Evolutionary conservation across 2,113 vertebrate genomes (phyloP), one percentile per base, ranked within the genome.

Genomic region (Cyanistes caeruleus): DNA sequence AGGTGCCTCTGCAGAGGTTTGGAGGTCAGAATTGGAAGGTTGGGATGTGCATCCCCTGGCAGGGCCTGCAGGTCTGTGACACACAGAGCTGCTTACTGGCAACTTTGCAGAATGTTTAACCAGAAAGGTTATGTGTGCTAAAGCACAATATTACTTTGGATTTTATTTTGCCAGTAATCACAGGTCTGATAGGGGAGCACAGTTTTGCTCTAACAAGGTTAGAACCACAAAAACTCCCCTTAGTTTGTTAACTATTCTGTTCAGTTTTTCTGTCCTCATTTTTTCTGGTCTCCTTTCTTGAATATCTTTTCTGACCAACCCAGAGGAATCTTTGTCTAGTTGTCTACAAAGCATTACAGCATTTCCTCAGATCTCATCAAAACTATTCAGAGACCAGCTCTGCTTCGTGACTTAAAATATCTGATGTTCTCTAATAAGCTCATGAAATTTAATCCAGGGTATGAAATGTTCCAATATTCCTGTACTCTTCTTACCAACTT

Each of bases 311-410:
- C 67, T 90, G 80, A 81, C 55, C 48, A 70, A 24, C 25, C 6
- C 11, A 80, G 77, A 56, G 49, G 73, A 86, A 56, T 91, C 44
- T 82, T 77, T 93, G 53, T 87, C 84, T 90, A 55, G 35, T 69
- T 82, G 53, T 51, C 91, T 77, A 30, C 37, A 85, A 76, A 95
- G 51, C 62, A 30, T 77, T 82, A 15, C 58, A 76, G 37, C 46
- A 41, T 96, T 93, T 89, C 63, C 43, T 95, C 67, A 88, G 72
- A 85, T 91, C 78, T 91, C 87, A 49, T 89, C 39, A 75, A 68
- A 93, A 83, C 63, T 83, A 43, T 84, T 93, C 79, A 88, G 75
- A 81, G n/a, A 48, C 25, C 23, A 46, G 58, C 72, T 95, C 85
- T 74, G 68, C 79, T 85, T 83, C 7, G 2, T 51, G 80, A 63